Conservation (phyloP, 1,140 invertebrate species). For the Eulimnadia texana region DNA sequence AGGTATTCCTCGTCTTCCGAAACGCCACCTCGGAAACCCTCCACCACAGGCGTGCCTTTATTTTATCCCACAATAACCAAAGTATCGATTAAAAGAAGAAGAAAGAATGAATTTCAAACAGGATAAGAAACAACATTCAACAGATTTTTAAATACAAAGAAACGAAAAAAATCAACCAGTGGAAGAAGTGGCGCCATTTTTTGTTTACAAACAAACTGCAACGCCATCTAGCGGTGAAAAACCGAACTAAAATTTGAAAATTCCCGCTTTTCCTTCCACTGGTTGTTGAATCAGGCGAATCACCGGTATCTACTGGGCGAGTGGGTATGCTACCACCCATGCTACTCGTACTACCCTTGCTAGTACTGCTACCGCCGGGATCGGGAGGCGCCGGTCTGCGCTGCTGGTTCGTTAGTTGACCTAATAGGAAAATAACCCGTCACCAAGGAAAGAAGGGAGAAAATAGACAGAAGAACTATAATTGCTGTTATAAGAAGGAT, state of each 20-base stretch:
- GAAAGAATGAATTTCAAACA: neutral
- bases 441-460: too few species aligned
- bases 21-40: neutral
- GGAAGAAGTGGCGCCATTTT: neutral
- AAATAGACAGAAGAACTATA: too few species aligned
- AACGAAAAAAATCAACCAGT: neutral
- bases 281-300: too few species aligned
- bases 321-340: neutral
- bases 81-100: neutral
- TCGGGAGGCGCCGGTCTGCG: neutral
- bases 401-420: too few species aligned
- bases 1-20: conserved; percentile 14
- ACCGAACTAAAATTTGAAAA: too few species aligned
- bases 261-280: too few species aligned
- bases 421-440: too few species aligned
- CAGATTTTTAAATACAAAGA: neutral
- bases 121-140: neutral
- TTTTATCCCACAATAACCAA: neutral
- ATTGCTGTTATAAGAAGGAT: too few species aligned
- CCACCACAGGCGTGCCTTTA: conserved; percentile 7
- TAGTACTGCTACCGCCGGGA: neutral
- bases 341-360: too few species aligned
- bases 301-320: neutral
- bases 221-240: too few species aligned
- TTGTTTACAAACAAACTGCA: too few species aligned